Evolutionary conservation across 2,113 vertebrate species (phyloP), one percentile per base, ranked within the genome.

Genomic region (Propithecus coquereli): DNA sequence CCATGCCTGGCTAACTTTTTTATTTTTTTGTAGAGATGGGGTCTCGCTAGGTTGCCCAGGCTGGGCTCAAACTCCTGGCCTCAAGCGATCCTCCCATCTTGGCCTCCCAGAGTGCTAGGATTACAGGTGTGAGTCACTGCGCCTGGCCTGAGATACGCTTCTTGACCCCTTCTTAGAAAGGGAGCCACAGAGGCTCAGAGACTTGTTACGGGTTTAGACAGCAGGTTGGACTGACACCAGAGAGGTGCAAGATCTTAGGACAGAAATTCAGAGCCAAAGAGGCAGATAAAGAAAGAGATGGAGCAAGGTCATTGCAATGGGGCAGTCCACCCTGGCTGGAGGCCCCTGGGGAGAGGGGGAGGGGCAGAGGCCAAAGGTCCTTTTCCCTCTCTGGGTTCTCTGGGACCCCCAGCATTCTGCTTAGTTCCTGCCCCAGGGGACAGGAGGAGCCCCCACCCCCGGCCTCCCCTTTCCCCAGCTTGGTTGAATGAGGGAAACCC

Each of bases 301-400:
- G 8, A 34, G 2, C 20, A 16, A 73, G 47, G 43, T 20, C 74
- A 34, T 12, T 45, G 12, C 50, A 10, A 1, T 17, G 79, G 34
- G 32, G 30, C 3, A 0, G 18, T 25, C 8, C 10, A 2, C 34
- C 27, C 14, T 25, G 71, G 54, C 25, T 30, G 3, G 4, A 71
- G 63, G 50, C 0, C 14, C n/a, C n/a, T 1, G 0, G 37, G 30
- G 71, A 10, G n/a, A 20, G 9, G 2, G 45, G 27, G 2, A 63
- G 63, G 11, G 25, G n/a, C 47, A 61, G 65, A 43, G 63, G 79
- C 13, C 17, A 32, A 40, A 66, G 27, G 32, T 12, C 1, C 6
- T 14, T 43, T 5, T 2, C 32, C 8, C 13, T 70, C 40, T n/a
- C 73, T 80, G 10, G 6, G 2, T 76, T 9, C 54, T 32, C 6